Evolutionary conservation across 2,888 invertebrate species (phyloP).

Genomic region (Thereva nobilitata): DNA sequence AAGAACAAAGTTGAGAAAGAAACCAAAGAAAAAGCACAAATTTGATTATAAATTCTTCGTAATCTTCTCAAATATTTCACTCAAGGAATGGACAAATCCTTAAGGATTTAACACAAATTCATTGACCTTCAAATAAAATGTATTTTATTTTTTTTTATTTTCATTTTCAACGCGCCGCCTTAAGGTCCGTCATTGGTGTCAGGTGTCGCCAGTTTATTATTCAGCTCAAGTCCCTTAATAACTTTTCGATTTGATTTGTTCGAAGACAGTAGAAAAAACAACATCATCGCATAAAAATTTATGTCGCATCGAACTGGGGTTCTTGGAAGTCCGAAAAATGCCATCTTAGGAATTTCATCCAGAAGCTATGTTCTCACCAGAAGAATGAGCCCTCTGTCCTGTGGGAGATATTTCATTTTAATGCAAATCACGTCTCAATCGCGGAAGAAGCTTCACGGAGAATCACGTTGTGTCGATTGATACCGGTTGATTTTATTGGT

Average conservation of each 20-base stretch:
- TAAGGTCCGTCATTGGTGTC: too few relatives aligned
- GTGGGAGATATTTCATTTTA: too few relatives aligned
- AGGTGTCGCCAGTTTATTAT: neutral
- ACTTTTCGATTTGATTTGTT: slow-evolving; percentile 20
- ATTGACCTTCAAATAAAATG: too few relatives aligned
- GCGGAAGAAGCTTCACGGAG: slow-evolving; percentile 19
- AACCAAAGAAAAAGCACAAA: too few relatives aligned
- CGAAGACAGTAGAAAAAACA: slow-evolving; percentile 12
- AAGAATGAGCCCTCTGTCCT: neutral
- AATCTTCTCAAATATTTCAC: too few relatives aligned
- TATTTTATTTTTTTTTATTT: too few relatives aligned
- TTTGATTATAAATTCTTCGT: too few relatives aligned
- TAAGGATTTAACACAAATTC: too few relatives aligned
- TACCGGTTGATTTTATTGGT: neutral
- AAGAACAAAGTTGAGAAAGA: too few relatives aligned
- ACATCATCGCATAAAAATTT: neutral
- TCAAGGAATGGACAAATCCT: too few relatives aligned
- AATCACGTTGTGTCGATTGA: slow-evolving; percentile 11
- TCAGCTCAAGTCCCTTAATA: slow-evolving; percentile 4
- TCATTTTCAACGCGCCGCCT: too few relatives aligned
- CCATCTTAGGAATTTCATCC: slow-evolving; percentile 8
- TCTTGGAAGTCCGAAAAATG: slow-evolving; percentile 4
- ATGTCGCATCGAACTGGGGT: neutral
- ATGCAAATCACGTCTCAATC: slow-evolving; percentile 20
- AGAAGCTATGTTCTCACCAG: slow-evolving; percentile 10